Percentiles rank a stretch among this genome's conserved stretches.
These are phyloP conservation scores for Hiodon alosoides DNA, from an alignment of 2,113 vertebrate genomes.

Conservation along the genomic window DNA sequence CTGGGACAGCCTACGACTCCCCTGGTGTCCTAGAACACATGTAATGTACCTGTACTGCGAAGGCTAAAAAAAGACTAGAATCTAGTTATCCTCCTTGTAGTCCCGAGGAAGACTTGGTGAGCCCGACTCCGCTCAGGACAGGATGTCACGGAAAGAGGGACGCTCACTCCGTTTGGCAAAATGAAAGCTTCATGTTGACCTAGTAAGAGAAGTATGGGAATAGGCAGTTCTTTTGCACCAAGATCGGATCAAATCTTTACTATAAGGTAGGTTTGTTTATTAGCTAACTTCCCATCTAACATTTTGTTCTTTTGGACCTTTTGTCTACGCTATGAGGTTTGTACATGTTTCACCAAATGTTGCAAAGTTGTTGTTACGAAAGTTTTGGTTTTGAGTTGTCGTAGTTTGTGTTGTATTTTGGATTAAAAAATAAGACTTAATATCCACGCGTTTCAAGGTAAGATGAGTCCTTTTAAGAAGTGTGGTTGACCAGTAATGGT, in stretches of 20 bases:
- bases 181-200: slow-evolving; percentile 42
- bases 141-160: background rate
- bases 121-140: background rate
- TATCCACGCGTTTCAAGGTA: no score
- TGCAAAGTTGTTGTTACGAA: no score
- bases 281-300: background rate
- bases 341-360: background rate
- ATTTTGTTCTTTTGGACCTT: slow-evolving; percentile 6
- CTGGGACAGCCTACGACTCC: no score
- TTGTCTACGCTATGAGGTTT: slow-evolving; percentile 12
- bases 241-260: slow-evolving; percentile 77
- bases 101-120: slow-evolving; percentile 23
- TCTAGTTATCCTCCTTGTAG: background rate
- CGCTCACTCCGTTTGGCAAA: slow-evolving; percentile 26
- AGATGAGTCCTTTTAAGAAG: no score
- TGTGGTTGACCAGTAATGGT: no score
- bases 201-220: slow-evolving; percentile 66
- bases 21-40: no score
- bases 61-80: no score
- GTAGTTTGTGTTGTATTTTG: no score
- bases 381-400: no score
- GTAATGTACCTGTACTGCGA: no score
- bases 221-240: slow-evolving; percentile 80
- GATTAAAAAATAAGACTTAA: no score
- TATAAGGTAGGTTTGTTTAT: slow-evolving; percentile 64